Evolutionary conservation across 2,113 vertebrate genomes (phyloP).

Genomic region (Otocyon megalotis): DNA sequence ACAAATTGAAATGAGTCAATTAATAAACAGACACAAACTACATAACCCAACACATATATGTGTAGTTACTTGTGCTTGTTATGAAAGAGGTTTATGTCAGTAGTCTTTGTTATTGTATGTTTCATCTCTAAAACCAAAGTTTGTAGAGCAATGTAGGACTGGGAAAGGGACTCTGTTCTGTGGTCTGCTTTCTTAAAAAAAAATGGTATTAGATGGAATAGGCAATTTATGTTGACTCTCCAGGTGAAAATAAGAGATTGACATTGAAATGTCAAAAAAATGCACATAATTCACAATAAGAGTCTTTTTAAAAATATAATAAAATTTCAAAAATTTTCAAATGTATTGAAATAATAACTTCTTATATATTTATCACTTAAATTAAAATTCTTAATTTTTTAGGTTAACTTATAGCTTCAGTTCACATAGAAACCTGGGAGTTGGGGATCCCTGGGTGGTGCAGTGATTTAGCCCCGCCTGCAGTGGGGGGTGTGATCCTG

Average conservation of each 20-base stretch:
- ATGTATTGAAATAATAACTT: neutral
- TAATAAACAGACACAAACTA: neutral
- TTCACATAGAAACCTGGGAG: neutral
- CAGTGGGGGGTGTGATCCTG: too few relatives aligned
- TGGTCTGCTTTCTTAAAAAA: neutral
- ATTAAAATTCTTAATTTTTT: neutral
- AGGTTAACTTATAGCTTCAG: neutral
- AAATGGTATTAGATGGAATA: neutral
- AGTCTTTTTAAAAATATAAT: neutral
- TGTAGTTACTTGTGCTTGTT: neutral
- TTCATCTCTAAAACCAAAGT: neutral
- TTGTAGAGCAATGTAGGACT: neutral
- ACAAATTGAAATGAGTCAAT: neutral
- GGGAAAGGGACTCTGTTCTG: neutral
- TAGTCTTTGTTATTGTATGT: rapidly evolving
- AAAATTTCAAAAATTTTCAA: neutral
- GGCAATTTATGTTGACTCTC: neutral
- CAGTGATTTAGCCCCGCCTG: too few relatives aligned
- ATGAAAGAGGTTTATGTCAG: neutral
- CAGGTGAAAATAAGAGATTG: neutral
- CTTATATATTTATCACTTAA: neutral
- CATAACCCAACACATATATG: neutral
- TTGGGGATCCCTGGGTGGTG: too few relatives aligned
- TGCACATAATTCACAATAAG: neutral
- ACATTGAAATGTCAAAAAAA: neutral